These are phyloP conservation scores for Amorpha juglandis DNA, from an alignment of 2,888 invertebrate species.

Conservation along the genomic window DNA sequence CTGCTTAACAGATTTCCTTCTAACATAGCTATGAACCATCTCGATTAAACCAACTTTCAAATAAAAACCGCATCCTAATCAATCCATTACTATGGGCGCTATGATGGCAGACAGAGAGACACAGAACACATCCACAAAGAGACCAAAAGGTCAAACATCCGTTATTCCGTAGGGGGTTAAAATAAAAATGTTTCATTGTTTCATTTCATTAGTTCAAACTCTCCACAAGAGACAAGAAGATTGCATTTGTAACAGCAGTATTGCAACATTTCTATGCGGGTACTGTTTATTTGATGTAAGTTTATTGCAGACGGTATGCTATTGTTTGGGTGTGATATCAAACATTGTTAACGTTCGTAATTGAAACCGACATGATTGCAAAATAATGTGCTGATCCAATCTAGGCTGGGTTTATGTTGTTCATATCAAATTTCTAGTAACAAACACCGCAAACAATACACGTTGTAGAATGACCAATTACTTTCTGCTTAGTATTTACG, in stretches of 20 bases:
- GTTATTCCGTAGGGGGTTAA: too few species aligned
- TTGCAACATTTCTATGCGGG: slow-evolving; percentile 14
- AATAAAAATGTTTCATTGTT: background rate
- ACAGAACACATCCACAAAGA: too few species aligned
- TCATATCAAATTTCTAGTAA: background rate
- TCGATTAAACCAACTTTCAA: too few species aligned
- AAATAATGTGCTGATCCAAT: background rate
- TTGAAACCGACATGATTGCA: background rate
- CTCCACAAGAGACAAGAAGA: background rate
- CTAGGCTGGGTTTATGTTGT: background rate
- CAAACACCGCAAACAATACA: too few species aligned
- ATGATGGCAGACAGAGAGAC: too few species aligned
- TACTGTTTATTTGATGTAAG: background rate
- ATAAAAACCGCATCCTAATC: too few species aligned
- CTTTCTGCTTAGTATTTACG: background rate
- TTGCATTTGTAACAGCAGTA: background rate
- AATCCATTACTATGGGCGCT: too few species aligned
- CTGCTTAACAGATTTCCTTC: too few species aligned
- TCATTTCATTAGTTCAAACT: background rate
- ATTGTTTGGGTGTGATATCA: background rate
- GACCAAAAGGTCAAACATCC: too few species aligned
- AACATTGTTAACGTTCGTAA: background rate
- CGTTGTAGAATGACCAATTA: background rate
- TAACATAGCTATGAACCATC: too few species aligned
- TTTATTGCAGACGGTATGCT: background rate